Conservation (phyloP, 1,140 invertebrate species). For the Heterodera schachtii region DNA sequence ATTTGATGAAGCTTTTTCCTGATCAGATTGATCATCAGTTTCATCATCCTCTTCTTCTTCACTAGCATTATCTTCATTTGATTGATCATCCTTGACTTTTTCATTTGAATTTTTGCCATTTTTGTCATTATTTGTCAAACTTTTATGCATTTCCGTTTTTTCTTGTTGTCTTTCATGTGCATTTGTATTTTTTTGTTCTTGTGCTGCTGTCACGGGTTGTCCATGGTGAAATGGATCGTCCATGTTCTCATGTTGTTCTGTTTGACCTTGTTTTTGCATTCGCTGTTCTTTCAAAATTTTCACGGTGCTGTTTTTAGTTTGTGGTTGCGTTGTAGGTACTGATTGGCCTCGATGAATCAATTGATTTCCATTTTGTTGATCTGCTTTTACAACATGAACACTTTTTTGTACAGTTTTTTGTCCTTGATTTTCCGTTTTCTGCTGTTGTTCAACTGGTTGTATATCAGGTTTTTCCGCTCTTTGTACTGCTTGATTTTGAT, state of each 20-base stretch:
- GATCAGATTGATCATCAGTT: too few relatives aligned
- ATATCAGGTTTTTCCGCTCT: too few relatives aligned
- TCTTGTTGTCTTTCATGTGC: neutral
- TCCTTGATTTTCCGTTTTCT: too few relatives aligned
- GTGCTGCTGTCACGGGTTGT: neutral
- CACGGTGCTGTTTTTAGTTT: neutral
- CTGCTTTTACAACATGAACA: neutral
- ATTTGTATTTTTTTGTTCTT: neutral
- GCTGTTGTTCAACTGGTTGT: too few relatives aligned
- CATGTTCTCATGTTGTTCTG: neutral
- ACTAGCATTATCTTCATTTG: too few relatives aligned
- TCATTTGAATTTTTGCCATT: too few relatives aligned
- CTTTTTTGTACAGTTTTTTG: neutral
- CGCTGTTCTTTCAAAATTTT: neutral
- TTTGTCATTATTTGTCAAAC: too few relatives aligned
- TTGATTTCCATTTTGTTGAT: neutral
- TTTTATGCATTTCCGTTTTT: too few relatives aligned
- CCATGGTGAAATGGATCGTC: neutral
- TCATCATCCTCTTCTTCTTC: too few relatives aligned
- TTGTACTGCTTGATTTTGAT: neutral
- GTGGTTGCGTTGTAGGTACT: neutral
- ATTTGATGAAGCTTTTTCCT: too few relatives aligned
- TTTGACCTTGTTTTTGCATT: neutral
- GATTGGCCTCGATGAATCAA: slow-evolving; percentile 7
- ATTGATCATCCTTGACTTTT: too few relatives aligned